Evolutionary conservation across 2,113 vertebrate genomes (phyloP).

Genomic region (Heptranchias perlo): DNA sequence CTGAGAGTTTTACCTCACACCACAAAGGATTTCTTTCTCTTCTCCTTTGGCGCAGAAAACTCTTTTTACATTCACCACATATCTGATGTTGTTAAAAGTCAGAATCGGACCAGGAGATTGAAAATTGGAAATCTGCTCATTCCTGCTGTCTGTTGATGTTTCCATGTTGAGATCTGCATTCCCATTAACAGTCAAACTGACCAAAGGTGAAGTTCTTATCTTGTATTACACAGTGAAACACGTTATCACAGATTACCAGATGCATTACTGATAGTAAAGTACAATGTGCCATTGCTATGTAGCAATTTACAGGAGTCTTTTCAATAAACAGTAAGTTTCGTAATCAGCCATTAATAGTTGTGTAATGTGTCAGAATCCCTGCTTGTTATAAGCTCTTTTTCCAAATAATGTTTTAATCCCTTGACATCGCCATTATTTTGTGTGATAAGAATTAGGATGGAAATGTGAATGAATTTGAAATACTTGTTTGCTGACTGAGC

Average conservation of each 20-base stretch:
- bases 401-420: not conserved
- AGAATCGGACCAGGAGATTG: conserved; percentile 20
- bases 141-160: too few species aligned
- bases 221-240: not conserved
- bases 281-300: too few species aligned
- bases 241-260: not conserved
- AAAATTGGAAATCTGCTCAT: not conserved
- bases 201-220: not conserved
- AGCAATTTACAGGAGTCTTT: not conserved
- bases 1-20: conserved; percentile 38
- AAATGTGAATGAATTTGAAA: too few species aligned
- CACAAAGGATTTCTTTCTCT: conserved; percentile 38
- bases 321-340: too few species aligned
- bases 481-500: too few species aligned
- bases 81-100: conserved; percentile 39
- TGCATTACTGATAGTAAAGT: not conserved
- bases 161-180: not conserved
- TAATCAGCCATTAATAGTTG: not conserved
- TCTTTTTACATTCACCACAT: not conserved
- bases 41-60: not conserved
- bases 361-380: too few species aligned
- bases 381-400: not conserved
- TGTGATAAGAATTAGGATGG: too few species aligned
- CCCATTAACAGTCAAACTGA: not conserved
- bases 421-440: not conserved